Base-by-base conservation (phyloP, 2,888 invertebrate genomes). In the Epirrita christyi region DNA sequence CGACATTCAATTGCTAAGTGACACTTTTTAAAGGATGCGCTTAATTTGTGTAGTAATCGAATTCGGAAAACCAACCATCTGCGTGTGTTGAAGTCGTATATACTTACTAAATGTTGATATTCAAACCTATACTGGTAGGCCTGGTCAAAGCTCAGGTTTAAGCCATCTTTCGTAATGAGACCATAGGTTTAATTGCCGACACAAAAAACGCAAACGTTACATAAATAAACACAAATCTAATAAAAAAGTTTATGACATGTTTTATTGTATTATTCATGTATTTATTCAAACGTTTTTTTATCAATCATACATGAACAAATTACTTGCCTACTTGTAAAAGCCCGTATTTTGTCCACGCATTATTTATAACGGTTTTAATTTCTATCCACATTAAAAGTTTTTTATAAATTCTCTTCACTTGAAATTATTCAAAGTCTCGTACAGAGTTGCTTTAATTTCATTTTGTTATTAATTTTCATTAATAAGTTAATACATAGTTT, bases 281-380 rank as follows among this genome's bases (percentile, higher is more conserved):
- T 36, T 2, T 36, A 36, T n/a, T n/a, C 6, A 36, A n/a, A n/a
- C n/a, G 32, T 32, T 21, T 21, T n/a, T n/a, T 21, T 21, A 21
- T 32, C 27, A 46, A 47, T 54, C 15, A 41, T 53, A 51, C 48
- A 51, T 27, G 32, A 7, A 52, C 47, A 46, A 52, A 55, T 61
- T 53, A 54, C 47, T 51, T 32, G 6, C 32, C 2, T 21, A 21
- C 21, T 57, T 36, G 52, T 15, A 11, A 42, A 52, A 36, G 40
- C 27, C 45, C 55, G 52, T 21, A 54, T 64, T 63, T 67, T 64
- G 65, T 70, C 55, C 49, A 44, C 42, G n/a, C 59, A 36, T 64
- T 66, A 69, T 73, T 74, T 74, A 74, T 74, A 61, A 64, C 55
- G 64, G 54, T 10, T 38, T 41, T 29, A 37, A 14, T 38, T 38